Conservation (phyloP, 2,113 vertebrate species). For the Mormyrus lacerda region DNA sequence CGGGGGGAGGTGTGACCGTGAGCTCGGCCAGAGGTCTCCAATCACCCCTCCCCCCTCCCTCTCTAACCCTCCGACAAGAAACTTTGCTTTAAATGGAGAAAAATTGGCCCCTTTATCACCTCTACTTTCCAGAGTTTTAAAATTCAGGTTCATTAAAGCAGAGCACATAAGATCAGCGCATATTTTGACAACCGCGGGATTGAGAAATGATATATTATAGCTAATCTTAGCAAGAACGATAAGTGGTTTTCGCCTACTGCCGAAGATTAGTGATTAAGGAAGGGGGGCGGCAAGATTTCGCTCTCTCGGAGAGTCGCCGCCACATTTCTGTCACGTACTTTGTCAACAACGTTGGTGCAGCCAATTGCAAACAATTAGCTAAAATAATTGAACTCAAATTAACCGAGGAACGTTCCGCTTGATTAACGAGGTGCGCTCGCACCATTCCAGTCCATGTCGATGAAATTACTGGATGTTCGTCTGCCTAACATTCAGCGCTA, state of each 20-base stretch:
- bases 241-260: neutral
- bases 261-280: neutral
- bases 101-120: neutral
- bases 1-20: neutral
- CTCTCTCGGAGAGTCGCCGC: neutral
- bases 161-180: neutral
- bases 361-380: neutral
- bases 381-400: neutral
- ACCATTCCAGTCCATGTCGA: neutral
- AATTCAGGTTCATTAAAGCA: neutral
- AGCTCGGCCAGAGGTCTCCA: neutral
- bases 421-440: neutral
- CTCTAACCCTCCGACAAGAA: neutral
- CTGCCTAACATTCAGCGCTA: neutral
- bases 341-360: neutral
- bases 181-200: neutral
- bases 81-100: neutral
- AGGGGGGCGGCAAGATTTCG: neutral
- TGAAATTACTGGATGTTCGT: neutral
- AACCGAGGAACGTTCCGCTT: neutral
- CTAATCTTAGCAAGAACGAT: neutral
- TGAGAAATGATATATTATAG: neutral
- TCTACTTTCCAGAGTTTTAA: neutral
- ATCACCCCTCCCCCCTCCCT: neutral
- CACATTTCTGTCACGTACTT: neutral